phyloP scores from a whole-genome alignment of 2,113 vertebrate species.

The Paratilapia polleni region DNA sequence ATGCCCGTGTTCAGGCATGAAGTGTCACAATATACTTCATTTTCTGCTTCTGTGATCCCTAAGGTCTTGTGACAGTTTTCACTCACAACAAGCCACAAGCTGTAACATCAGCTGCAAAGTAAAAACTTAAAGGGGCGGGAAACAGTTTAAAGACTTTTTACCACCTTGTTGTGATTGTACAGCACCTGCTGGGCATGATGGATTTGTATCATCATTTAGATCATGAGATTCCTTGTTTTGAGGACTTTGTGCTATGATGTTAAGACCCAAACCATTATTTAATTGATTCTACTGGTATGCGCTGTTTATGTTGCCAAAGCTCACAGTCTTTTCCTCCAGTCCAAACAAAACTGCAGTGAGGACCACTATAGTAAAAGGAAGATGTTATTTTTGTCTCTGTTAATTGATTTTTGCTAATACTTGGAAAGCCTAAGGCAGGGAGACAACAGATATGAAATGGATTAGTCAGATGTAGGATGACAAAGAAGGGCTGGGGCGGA shows the following conservation, averaged over 20 bases:
- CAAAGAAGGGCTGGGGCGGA: neutral
- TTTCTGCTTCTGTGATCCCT: conserved; percentile 22
- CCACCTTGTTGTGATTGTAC: neutral
- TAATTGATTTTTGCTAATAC: neutral
- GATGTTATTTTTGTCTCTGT: fast-evolving
- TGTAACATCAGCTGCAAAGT: neutral
- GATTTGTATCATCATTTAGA: neutral
- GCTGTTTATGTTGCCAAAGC: neutral
- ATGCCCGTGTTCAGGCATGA: conserved; percentile 28
- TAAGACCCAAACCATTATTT: neutral
- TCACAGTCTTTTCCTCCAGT: neutral
- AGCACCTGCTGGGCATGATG: neutral
- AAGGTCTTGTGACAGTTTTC: neutral
- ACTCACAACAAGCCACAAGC: neutral
- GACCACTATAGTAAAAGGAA: neutral
- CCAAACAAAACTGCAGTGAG: neutral
- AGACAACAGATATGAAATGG: neutral
- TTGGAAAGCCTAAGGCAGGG: neutral
- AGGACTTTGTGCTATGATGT: neutral
- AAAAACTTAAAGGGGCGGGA: neutral
- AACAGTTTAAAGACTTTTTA: neutral
- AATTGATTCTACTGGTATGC: neutral
- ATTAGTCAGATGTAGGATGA: neutral
- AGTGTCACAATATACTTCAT: conserved; percentile 22
- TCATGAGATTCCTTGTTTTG: neutral